Evolutionary conservation across 2,888 invertebrate genomes (phyloP).

Genomic region (Patella caerulea): DNA sequence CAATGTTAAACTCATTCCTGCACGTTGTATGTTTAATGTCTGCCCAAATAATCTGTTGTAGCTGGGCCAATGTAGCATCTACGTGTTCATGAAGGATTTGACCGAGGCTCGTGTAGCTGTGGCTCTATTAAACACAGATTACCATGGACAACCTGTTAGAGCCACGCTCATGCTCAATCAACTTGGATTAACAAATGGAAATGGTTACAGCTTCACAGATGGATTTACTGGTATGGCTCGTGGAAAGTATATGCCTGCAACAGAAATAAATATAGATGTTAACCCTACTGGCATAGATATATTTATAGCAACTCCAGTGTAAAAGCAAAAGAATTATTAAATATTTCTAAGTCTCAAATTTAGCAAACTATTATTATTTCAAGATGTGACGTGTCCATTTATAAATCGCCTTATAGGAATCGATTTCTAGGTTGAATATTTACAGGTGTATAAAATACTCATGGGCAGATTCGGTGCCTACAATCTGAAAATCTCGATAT

Average conservation of each 20-base stretch:
- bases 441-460: too few species aligned
- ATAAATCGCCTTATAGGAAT: too few species aligned
- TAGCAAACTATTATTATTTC: too few species aligned
- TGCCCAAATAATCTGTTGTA: too few species aligned
- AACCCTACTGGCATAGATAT: constrained; percentile 49
- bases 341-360: neutral
- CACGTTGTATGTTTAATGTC: too few species aligned
- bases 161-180: constrained; percentile 40
- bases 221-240: constrained; percentile 54
- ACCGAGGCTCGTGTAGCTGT: constrained; percentile 58
- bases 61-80: constrained; percentile 68
- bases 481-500: too few species aligned
- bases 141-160: constrained; percentile 48
- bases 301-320: constrained; percentile 29
- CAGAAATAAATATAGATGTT: constrained; percentile 41
- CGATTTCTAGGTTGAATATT: too few species aligned
- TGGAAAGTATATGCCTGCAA: constrained; percentile 47
- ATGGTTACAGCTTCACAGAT: constrained; percentile 61
- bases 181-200: constrained; percentile 47
- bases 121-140: constrained; percentile 56
- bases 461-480: too few species aligned
- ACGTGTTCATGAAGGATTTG: constrained; percentile 87
- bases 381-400: too few species aligned
- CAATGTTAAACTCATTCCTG: too few species aligned
- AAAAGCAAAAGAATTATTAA: too few species aligned